Base-by-base conservation (phyloP, 1,140 invertebrate species). In the Zaprionus davidi region DNA sequence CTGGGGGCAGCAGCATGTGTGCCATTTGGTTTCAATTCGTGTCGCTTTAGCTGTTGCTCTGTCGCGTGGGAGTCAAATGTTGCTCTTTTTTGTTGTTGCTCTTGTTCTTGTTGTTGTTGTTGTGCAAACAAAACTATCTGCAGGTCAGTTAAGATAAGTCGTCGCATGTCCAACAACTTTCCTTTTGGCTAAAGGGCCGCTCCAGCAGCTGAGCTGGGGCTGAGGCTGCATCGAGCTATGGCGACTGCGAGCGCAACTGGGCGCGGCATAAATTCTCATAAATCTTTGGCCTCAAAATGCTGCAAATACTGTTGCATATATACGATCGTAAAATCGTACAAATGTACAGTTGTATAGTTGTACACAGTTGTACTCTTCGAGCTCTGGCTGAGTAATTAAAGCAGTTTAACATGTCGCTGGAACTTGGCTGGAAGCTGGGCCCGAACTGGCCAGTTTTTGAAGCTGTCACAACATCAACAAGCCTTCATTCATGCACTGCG, bases 401-500 rank as follows among this genome's bases (percentile, higher is more conserved):
- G 84, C 84, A 87, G 84, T 87, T 87, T 90, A 87, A 87, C 84
- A 87, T 87, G 85, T 87, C 85, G 78, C 51, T 51, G 46, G 46
- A 51, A 51, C 46, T 28, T 57, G 55, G 34, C 62, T 76, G 74
- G 46, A 59, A 71, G 63, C 66, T 57, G 66, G 66, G 55, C 46
- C 64, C 44, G 67, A 65, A 62, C 41, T 73, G 81, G 78, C 74
- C 78, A 87, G 84, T 84, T 88, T 87, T 84, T 79, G 81, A 78
- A 84, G 84, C 84, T 87, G 84, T 87, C 84, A 87, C 84, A 87
- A 87, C 78, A 87, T 87, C 84, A 87, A 90, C 85, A 88, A 90
- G 84, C 84, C 84, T 87, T 87, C 84, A 87, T 87, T 87, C 84
- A 87, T 90, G 71, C 84, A 70, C 78, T 63, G 84, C 81, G 83